phyloP scores from a whole-genome alignment of 2,888 invertebrate genomes.

The Pelosia muscerda region DNA sequence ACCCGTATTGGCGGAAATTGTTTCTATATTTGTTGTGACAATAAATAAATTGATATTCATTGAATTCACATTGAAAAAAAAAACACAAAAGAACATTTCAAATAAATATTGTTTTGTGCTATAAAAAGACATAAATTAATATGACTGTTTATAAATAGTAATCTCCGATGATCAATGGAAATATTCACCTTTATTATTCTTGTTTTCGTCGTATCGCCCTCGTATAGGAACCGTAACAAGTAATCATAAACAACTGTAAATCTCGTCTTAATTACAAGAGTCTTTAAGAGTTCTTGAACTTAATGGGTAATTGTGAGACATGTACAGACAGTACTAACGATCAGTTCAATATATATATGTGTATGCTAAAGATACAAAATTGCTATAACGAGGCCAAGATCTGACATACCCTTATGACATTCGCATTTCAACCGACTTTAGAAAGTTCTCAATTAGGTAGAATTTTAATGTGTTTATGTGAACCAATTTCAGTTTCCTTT shows the following conservation, averaged over 20 bases:
- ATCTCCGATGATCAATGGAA: not conserved
- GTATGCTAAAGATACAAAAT: not conserved
- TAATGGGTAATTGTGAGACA: slow-evolving; percentile 4
- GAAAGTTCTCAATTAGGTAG: not conserved
- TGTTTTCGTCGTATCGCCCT: not conserved
- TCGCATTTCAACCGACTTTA: slow-evolving; percentile 2
- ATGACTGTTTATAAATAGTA: not conserved
- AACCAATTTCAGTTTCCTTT: not conserved
- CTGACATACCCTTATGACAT: slow-evolving; percentile 4
- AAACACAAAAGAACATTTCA: too few relatives aligned
- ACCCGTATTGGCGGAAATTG: too few relatives aligned
- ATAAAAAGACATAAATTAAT: too few relatives aligned
- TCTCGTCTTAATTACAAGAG: slow-evolving; percentile 4
- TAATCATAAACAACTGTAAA: not conserved
- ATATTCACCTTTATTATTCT: not conserved
- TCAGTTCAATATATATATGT: not conserved
- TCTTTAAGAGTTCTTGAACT: not conserved
- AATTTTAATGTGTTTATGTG: not conserved
- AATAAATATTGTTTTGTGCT: too few relatives aligned
- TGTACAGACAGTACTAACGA: not conserved
- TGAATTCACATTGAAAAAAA: too few relatives aligned
- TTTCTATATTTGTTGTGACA: too few relatives aligned
- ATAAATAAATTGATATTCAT: too few relatives aligned
- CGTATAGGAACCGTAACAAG: not conserved
- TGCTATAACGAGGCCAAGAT: not conserved